Evolutionary conservation across 2,797 vertebrate species (phyloP), one percentile per base, ranked within the genome.

Genomic region (Enteromius argenteus): DNA sequence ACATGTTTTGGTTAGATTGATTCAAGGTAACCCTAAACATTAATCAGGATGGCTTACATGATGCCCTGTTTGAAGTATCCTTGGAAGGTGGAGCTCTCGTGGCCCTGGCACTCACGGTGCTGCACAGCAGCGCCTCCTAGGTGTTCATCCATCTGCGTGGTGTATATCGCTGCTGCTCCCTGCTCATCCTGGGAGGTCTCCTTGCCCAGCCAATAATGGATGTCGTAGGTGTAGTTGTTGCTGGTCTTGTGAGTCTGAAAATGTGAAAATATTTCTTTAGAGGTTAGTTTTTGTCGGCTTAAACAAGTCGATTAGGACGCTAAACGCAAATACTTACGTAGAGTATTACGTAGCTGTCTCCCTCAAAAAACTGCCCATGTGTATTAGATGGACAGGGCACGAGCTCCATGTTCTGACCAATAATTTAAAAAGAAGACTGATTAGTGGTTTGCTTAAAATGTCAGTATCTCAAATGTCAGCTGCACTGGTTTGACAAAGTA

Each of bases 131-230:
- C 88, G 0, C 93, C 93, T 15, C 95, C 95, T 71, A 97, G 93
- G 89, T 94, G 90, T 0, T 96, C 95, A 0, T 97, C 96, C 90
- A 97, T 95, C 91, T 95, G 94, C 0, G 87, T 95, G 80, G 95
- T 94, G 85, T 96, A 97, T 90, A 97, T 96, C 67, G 96, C 96
- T 0, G 96, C 96, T 0, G 96, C 92, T 2, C 95, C 96, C 81
- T 97, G 96, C 91, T 97, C 96, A 0, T 97, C 96, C 87, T 92
- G 92, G 17, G 96, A 96, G 0, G 96, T 94, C 2, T 84, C 71
- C 8, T 87, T 92, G 68, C 96, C 96, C 21, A 97, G 86, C 96
- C 96, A 97, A 92, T 90, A 97, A 92, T 97, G 96, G 90, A 97
- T 91, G 85, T 96, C 93, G 0, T 97, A 96, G 86, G 91, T 92